Percentiles rank a stretch among this genome's conserved stretches.
These are phyloP conservation scores for Eupithecia subumbrata DNA, from an alignment of 2,888 invertebrate species.

Conservation along the genomic window DNA sequence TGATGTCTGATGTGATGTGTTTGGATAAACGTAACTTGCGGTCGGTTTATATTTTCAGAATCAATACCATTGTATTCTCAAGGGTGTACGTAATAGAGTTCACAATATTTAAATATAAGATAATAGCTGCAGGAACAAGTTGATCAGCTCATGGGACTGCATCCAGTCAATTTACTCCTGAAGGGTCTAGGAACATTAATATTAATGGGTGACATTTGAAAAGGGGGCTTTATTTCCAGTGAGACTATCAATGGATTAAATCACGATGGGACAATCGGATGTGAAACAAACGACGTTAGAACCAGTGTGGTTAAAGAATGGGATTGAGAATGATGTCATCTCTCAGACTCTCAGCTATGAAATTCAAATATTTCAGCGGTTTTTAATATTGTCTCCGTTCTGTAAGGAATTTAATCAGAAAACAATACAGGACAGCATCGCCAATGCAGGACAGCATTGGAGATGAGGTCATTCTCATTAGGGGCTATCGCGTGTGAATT, in stretches of 20 bases:
- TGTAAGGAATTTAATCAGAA: no score
- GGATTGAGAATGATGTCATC: no score
- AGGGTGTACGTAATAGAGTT: not conserved
- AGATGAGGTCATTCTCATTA: no score
- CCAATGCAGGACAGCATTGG: no score
- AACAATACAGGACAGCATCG: no score
- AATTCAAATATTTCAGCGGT: no score
- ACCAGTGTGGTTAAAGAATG: not conserved
- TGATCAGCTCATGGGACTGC: slow-evolving; percentile 7
- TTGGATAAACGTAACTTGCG: slow-evolving; percentile 7
- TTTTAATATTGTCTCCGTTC: no score
- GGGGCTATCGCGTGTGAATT: no score
- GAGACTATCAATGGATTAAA: not conserved
- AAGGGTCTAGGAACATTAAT: slow-evolving; percentile 16
- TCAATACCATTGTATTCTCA: slow-evolving; percentile 3
- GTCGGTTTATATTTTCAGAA: slow-evolving; percentile 12
- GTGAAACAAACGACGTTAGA: not conserved
- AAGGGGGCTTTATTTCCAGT: slow-evolving; percentile 4
- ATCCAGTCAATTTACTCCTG: not conserved
- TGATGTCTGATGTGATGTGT: not conserved
- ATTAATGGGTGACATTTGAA: slow-evolving; percentile 7
- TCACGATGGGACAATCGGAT: not conserved
- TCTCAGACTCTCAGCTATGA: no score
- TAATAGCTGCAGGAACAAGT: slow-evolving; percentile 7
- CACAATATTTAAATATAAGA: not conserved